These are phyloP conservation scores for Dinoponera quadriceps DNA, from an alignment of 1,140 invertebrate species.

Conservation along the genomic window DNA sequence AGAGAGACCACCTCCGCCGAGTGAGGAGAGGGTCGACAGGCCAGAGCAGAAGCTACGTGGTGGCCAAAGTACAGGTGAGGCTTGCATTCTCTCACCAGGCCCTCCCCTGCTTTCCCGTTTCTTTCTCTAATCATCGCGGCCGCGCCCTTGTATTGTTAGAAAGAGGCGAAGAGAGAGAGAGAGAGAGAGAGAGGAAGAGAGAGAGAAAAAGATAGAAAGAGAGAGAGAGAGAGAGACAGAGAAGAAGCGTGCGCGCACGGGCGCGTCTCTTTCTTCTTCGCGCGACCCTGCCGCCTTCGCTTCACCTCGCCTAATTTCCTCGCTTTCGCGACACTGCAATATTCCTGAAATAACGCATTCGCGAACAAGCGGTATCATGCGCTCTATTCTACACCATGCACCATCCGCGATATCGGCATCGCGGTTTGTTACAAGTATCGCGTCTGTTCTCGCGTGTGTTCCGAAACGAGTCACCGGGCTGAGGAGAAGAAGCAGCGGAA, in stretches of 20 bases:
- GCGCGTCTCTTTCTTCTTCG: background rate
- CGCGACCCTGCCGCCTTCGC: slow-evolving; percentile 4
- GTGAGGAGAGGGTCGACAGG: slow-evolving; percentile 79
- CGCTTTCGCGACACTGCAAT: slow-evolving; percentile 34
- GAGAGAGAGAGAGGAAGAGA: too few species aligned
- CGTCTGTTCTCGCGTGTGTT: background rate
- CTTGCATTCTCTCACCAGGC: slow-evolving; percentile 73
- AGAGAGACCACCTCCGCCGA: slow-evolving; percentile 78
- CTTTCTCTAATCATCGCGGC: slow-evolving; percentile 42
- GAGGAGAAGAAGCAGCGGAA: too few species aligned
- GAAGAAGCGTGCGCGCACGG: too few species aligned
- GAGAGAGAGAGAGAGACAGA: too few species aligned
- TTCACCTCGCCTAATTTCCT: slow-evolving; percentile 21
- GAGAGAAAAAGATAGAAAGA: too few species aligned
- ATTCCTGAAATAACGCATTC: slow-evolving; percentile 23
- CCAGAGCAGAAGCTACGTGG: slow-evolving; percentile 79
- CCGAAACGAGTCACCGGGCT: background rate
- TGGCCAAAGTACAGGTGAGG: slow-evolving; percentile 81
- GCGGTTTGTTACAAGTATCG: slow-evolving; percentile 16
- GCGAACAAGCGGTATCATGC: slow-evolving; percentile 54
- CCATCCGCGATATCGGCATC: slow-evolving; percentile 25
- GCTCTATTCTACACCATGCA: slow-evolving; percentile 82
- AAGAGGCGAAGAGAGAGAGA: background rate
- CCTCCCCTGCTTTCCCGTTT: slow-evolving; percentile 62
- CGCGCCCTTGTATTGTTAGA: background rate